These are phyloP conservation scores for Lophura nycthemera DNA, from an alignment of 2,113 vertebrate species.

Conservation along the genomic window DNA sequence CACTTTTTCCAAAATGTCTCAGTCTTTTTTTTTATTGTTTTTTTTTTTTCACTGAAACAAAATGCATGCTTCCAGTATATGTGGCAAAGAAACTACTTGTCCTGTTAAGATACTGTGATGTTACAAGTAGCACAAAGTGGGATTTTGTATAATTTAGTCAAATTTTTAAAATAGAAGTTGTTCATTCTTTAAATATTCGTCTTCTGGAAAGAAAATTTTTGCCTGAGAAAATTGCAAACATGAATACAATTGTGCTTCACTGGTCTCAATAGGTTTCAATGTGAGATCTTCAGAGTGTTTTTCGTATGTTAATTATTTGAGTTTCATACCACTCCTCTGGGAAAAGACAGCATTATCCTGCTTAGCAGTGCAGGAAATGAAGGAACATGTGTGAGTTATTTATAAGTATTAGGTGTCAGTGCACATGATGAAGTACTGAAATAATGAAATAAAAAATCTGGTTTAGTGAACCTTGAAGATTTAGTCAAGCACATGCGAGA, in stretches of 20 bases:
- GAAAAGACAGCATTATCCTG: not conserved
- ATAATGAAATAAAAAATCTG: not conserved
- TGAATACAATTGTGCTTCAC: not conserved
- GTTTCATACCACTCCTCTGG: not conserved
- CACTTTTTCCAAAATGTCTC: not conserved
- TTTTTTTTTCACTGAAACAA: not conserved
- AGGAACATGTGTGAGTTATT: not conserved
- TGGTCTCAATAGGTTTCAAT: not conserved
- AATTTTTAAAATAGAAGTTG: not conserved
- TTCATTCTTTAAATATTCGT: not conserved
- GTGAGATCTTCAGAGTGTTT: not conserved
- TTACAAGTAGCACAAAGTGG: not conserved
- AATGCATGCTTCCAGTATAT: not conserved
- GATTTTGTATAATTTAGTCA: not conserved
- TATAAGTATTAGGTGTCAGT: not conserved
- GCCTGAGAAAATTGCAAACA: not conserved
- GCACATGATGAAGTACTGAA: not conserved
- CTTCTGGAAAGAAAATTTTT: not conserved
- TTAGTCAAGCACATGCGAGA: not conserved
- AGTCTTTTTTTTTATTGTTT: not conserved
- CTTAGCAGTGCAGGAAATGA: not conserved
- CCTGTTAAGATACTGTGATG: not conserved
- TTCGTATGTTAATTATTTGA: not conserved
- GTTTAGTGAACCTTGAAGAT: not conserved
- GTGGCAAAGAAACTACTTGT: not conserved